These are phyloP conservation scores for Drosophila pruinosa DNA, from an alignment of 1,140 invertebrate genomes.

Conservation along the genomic window DNA sequence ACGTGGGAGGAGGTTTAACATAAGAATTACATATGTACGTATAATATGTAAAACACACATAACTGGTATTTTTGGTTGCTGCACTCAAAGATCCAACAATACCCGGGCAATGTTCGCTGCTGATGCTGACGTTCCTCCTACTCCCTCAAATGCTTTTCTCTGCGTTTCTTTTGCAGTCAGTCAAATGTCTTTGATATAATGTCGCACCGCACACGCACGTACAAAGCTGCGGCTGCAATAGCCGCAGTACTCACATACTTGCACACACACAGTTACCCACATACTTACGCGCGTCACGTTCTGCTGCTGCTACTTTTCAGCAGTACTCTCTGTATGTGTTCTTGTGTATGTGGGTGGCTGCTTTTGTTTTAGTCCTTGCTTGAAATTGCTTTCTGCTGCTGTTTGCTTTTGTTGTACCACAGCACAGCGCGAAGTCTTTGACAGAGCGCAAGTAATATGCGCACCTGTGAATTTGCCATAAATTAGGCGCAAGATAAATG, in stretches of 20 bases:
- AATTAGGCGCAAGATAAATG: constrained; percentile 57
- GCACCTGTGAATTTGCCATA: constrained; percentile 77
- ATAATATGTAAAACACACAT: constrained; percentile 6
- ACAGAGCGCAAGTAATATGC: constrained; percentile 71
- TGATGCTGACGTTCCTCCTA: not conserved
- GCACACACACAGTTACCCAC: constrained; percentile 10
- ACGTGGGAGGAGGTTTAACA: constrained; percentile 2
- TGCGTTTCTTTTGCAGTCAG: constrained; percentile 27
- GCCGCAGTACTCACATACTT: constrained; percentile 18
- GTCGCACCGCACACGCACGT: constrained; percentile 10
- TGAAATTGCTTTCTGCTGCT: constrained; percentile 58
- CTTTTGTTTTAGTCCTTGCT: constrained; percentile 66
- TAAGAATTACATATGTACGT: constrained; percentile 4
- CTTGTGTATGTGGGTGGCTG: constrained; percentile 27
- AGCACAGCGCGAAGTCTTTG: constrained; percentile 63
- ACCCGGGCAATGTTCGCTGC: constrained; percentile 2
- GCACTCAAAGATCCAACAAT: constrained; percentile 14
- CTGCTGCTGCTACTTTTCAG: constrained; percentile 22
- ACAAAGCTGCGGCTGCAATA: constrained; percentile 26
- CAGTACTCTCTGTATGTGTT: constrained; percentile 9
- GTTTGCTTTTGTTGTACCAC: constrained; percentile 40
- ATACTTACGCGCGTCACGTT: constrained; percentile 50
- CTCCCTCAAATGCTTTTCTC: not conserved
- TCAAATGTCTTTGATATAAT: constrained; percentile 49
- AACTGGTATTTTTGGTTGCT: constrained; percentile 22